Percentiles rank a stretch among this genome's conserved stretches.
These are phyloP conservation scores for Salvator merianae DNA, from an alignment of 2,113 vertebrate species.

Conservation along the genomic window DNA sequence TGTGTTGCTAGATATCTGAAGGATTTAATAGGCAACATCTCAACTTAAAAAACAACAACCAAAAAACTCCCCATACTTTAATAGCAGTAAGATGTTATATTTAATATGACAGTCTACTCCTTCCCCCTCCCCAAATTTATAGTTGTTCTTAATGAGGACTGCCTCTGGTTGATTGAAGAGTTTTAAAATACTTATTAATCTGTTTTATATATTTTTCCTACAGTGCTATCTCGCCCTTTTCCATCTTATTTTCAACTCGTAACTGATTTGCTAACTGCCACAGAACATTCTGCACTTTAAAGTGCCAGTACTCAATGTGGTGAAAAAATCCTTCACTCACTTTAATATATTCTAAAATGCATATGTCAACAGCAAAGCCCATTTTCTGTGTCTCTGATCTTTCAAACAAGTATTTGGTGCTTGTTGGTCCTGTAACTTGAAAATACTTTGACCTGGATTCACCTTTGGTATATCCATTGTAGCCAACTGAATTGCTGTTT, in stretches of 20 bases:
- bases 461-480: not conserved
- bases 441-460: not conserved
- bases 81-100: not conserved
- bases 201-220: not conserved
- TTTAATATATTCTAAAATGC: not conserved
- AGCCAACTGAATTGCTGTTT: not conserved
- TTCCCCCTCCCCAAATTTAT: not conserved
- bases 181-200: not conserved
- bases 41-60: not conserved
- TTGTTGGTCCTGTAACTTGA: not conserved
- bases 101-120: not conserved
- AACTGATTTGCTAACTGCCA: constrained; percentile 12
- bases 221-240: not conserved
- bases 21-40: not conserved
- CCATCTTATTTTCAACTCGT: not conserved
- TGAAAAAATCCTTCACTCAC: not conserved
- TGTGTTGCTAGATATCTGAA: not conserved
- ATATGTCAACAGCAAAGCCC: not conserved
- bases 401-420: not conserved
- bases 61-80: no score
- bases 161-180: not conserved
- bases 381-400: not conserved
- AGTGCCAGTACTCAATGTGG: not conserved
- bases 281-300: not conserved
- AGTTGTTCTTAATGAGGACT: not conserved